Evolutionary conservation across 2,113 vertebrate genomes (phyloP), one percentile per base, ranked within the genome.

Genomic region (Illadopsis cleaveri): DNA sequence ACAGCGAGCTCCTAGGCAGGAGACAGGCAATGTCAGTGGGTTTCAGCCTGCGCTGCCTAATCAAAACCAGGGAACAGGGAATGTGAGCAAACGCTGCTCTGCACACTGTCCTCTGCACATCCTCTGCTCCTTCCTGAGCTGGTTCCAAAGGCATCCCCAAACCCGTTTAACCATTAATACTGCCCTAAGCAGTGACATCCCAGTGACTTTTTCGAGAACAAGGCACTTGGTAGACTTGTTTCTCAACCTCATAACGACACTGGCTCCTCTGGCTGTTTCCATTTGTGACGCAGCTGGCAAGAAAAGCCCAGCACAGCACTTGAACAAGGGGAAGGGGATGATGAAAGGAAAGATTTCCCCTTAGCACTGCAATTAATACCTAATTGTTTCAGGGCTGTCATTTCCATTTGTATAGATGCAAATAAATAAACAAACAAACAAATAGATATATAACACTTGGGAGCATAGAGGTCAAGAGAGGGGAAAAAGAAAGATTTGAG

Each of bases 101-200:
- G 62, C 33, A 3, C 44, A 0, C 14, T 6, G 22, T 27, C 42
- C 64, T 30, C 71, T 19, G 47, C 18, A 4, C 70, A 13, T 3
- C 58, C 56, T 50, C 44, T 24, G 1, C 56, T 47, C 2, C 0
- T 42, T 27, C 5, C 33, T 11, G 47, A 78, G 57, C 38, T 11
- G 4, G 6, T 11, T 37, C 8, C 3, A 71, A 5, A 0, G 0
- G 37, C 56, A 5, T 18, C 6, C 19, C 51, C 64, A 40, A 60
- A 22, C 24, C 57, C n/a, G 1, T 28, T 21, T 9, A 23, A 1
- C 48, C 42, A 6, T 24, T 6, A 37, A 11, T 4, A 3, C 24
- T 42, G 50, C 56, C 23, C 57, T 5, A 10, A 76, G 69, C 9
- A 4, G 57, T 10, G 66, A 35, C 53, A n/a, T 5, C 0, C 21